Conservation (phyloP, 1,140 invertebrate species). For the Pemphigus obesinymphae region DNA sequence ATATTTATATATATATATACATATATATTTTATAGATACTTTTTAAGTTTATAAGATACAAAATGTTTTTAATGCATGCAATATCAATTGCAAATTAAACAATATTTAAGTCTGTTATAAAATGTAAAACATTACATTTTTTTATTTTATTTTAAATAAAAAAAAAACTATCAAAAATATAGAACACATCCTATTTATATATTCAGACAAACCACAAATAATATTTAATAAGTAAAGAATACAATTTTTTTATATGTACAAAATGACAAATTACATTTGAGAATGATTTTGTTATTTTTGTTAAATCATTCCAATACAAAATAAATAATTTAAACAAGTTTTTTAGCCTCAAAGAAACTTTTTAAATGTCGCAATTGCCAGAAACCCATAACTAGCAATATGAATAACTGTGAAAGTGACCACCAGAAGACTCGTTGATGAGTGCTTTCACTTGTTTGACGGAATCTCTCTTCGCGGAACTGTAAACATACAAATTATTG, state of each 20-base stretch:
- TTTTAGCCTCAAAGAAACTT: conserved; percentile 99
- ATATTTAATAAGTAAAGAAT: conserved; percentile 18
- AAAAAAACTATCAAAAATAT: neutral
- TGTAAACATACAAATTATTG: conserved; percentile 55
- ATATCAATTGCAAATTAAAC: conserved; percentile 1
- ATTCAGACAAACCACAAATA: neutral
- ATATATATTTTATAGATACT: neutral
- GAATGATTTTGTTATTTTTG: conserved; percentile 10
- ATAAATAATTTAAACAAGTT: conserved; percentile 71
- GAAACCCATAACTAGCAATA: conserved; percentile 87
- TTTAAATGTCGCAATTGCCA: conserved; percentile 99
- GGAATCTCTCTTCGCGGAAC: conserved; percentile 96
- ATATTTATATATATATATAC: neutral
- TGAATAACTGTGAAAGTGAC: conserved; percentile 87
- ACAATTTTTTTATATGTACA: conserved; percentile 24
- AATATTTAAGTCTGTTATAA: conserved; percentile 22
- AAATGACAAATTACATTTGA: conserved; percentile 21
- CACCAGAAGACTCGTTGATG: conserved; percentile 96
- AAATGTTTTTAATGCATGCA: conserved; percentile 3
- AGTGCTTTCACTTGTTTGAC: conserved; percentile 95
- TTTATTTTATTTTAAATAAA: conserved; percentile 19
- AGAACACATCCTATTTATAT: neutral
- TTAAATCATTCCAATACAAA: neutral
- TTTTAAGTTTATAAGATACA: conserved; percentile 7
- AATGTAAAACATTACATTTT: conserved; percentile 24